phyloP scores from a whole-genome alignment of 2,113 vertebrate genomes.

The Elgaria multicarinata region DNA sequence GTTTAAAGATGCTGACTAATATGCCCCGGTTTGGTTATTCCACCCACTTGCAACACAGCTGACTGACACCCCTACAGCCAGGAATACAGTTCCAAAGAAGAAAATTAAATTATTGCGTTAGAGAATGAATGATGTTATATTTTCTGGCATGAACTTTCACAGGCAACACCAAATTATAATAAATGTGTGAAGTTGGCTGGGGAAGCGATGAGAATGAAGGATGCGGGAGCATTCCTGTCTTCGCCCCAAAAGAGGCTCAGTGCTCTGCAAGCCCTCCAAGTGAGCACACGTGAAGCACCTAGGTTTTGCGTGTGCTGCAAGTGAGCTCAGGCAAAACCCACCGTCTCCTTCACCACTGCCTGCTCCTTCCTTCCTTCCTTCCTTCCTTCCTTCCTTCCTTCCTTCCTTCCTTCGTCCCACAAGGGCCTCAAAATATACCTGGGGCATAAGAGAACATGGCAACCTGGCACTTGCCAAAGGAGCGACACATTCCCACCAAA shows the following conservation, averaged over 20 bases:
- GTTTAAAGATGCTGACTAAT: constrained; percentile 39
- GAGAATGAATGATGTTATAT: neutral
- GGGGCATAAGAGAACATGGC: neutral
- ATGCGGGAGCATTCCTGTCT: neutral
- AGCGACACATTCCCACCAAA: neutral
- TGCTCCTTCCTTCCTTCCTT: neutral
- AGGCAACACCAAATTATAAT: no score
- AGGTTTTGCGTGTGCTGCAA: neutral
- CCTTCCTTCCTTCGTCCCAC: neutral
- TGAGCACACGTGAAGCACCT: neutral
- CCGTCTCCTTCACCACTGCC: no score
- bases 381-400: neutral
- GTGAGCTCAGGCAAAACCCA: neutral
- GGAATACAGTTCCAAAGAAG: neutral
- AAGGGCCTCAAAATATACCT: neutral
- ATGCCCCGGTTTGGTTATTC: constrained; percentile 3
- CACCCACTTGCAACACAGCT: constrained; percentile 28
- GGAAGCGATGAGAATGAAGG: neutral
- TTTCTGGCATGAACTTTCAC: neutral
- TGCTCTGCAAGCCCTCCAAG: neutral
- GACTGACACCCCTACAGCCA: neutral
- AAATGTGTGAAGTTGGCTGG: neutral
- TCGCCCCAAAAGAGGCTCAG: neutral
- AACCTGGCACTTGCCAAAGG: no score
- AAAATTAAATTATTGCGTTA: neutral